These are phyloP conservation scores for Lophura nycthemera DNA, from an alignment of 2,113 vertebrate species.

Conservation along the genomic window DNA sequence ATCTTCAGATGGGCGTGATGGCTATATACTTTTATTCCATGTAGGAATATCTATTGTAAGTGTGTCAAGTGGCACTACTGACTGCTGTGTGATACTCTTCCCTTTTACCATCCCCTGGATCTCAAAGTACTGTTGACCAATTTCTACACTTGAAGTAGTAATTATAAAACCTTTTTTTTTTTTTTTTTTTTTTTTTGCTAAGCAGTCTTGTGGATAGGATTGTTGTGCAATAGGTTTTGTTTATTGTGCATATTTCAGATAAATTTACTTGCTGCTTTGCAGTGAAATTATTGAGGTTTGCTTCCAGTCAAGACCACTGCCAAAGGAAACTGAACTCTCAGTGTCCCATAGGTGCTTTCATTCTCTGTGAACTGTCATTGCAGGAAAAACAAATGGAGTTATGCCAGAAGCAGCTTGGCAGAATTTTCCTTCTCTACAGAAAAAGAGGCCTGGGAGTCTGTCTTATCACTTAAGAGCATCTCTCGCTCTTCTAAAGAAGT, in stretches of 20 bases:
- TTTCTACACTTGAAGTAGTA: not conserved
- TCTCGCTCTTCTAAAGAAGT: slow-evolving; percentile 5
- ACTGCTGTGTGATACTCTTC: not conserved
- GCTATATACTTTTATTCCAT: not conserved
- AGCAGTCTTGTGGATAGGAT: not conserved
- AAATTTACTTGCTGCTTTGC: not conserved
- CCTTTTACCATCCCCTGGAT: not conserved
- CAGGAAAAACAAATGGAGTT: not conserved
- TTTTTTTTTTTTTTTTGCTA: not conserved
- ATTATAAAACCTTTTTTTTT: not conserved
- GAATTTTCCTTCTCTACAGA: not conserved
- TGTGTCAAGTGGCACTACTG: slow-evolving; percentile 2
- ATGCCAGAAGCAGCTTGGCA: slow-evolving; percentile 13
- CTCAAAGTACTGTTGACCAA: not conserved
- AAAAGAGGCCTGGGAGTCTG: slow-evolving; percentile 16
- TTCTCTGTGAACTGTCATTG: not conserved
- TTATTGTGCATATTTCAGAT: not conserved
- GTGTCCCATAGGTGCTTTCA: not conserved
- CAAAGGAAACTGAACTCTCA: not conserved
- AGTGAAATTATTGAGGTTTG: slow-evolving; percentile 17
- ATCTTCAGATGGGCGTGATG: not conserved
- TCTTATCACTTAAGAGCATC: slow-evolving; percentile 39
- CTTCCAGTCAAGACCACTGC: not conserved
- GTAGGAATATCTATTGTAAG: not conserved
- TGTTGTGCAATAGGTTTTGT: not conserved